These are phyloP conservation scores for Tribolium madens DNA, from an alignment of 1,140 invertebrate species.

Conservation along the genomic window DNA sequence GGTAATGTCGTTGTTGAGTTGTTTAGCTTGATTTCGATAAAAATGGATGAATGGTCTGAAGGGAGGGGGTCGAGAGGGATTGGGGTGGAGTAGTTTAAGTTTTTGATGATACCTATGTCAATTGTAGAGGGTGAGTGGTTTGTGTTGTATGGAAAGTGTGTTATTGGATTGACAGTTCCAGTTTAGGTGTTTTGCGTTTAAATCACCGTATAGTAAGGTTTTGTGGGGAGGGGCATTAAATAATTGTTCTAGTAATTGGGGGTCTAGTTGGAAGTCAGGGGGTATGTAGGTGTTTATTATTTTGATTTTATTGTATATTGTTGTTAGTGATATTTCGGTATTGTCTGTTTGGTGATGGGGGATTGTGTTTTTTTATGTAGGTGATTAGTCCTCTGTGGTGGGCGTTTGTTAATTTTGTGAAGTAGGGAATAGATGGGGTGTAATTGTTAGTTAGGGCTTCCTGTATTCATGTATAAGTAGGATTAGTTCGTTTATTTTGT, in stretches of 20 bases:
- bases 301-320: neutral
- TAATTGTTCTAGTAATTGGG: neutral
- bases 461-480: neutral
- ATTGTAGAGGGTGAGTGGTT: neutral
- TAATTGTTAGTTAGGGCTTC: neutral
- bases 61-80: neutral
- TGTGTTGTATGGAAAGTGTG: neutral
- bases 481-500: neutral
- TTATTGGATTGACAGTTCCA: constrained; percentile 5
- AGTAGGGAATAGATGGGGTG: neutral
- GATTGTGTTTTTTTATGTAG: neutral
- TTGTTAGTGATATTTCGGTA: neutral
- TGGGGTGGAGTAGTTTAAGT: neutral
- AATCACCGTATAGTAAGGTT: neutral
- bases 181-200: constrained; percentile 5
- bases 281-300: neutral
- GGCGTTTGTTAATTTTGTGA: neutral
- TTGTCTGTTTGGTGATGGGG: neutral
- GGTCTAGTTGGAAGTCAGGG: neutral
- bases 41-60: neutral
- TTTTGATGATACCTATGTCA: neutral
- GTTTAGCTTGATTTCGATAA: neutral
- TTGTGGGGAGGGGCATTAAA: neutral
- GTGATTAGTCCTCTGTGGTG: neutral
- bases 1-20: neutral